Base-by-base conservation (phyloP, 2,797 vertebrate species). In the Cossypha heuglini region DNA sequence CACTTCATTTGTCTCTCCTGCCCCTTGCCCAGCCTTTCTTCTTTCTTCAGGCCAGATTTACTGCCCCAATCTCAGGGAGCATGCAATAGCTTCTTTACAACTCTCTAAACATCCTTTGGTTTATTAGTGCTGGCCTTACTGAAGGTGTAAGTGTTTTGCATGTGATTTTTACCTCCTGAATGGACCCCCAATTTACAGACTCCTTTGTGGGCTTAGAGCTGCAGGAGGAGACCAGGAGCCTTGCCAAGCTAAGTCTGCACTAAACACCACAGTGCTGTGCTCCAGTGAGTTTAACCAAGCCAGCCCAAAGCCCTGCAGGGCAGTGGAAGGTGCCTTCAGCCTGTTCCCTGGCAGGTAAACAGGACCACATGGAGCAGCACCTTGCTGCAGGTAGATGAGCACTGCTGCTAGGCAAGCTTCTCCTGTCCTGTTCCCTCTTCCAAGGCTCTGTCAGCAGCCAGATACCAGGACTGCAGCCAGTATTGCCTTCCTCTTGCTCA, bases 291-390 rank as follows among this genome's bases (percentile, higher is more conserved):
- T 85, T 46, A 79, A 35, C 46, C 25, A 62, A 66, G 49, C 11
- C 69, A 86, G 46, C 38, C 29, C 38, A 52, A 64, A 40, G 10
- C 29, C 59, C 72, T 66, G 33, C n/a, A 87, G 61, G 8, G 31
- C 2, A 0, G 9, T 26, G 28, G 33, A 37, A 68, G 29, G 17
- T 43, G n/a, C 38, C 43, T 86, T 61, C 74, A 68, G 5, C 15
- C 24, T 54, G 16, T 20, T 89, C 59, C 58, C 71, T 48, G 51
- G 25, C 33, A 48, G 68, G 46, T 31, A 58, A 54, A 46, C 17
- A 17, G 75, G 40, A 51, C 31, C 43, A 13, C 7, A 22, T 0
- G 0, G 37, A 38, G 25, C 2, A 3, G 48, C 40, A 43, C 26
- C 5, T 62, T 46, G 28, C 75, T 69, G 63, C 33, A 76, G 61